Base-by-base conservation (phyloP, 2,888 invertebrate genomes). In the Cataglyphis altisquamis region DNA sequence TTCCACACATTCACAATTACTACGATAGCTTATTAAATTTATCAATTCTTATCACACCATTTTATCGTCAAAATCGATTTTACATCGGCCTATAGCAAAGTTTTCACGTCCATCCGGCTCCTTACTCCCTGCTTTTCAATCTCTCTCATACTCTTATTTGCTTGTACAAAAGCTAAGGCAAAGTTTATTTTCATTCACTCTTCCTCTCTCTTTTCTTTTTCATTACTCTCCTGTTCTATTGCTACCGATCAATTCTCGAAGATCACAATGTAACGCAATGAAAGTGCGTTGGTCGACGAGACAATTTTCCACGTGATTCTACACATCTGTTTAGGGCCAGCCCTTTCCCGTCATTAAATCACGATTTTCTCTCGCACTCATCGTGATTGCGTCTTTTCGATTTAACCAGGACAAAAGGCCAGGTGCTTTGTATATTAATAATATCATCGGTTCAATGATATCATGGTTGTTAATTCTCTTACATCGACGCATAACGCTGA, bases 101-200 rank as follows among this genome's bases (percentile, higher is more conserved):
- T 85, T 48, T 48, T 67, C 80, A 67, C 64, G 52, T 21, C 74
- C 32, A 80, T 64, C 41, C 60, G 25, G 41, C 29, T 36, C 29
- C 29, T n/a, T 64, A n/a, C 25, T 63, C 15, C 52, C 36, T 29
- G 41, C 3, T 15, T 18, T 36, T 64, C 57, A 32, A 48, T 66
- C 72, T 55, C 29, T 57, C 48, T 84, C 67, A 45, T 62, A 73
- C 52, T 68, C 74, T 68, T 68, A 32, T 73, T 62, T 84, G 91
- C 91, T 91, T 90, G 92, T 93, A 93, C 91, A 93, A 93, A 93
- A 92, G 91, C 93, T 93, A 93, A 93, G 93, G 93, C 93, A 93
- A 93, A 90, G 85, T 90, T 92, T 92, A 90, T 80, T 82, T 85
- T 32, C 83, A 75, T 55, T 81, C 72, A 68, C 62, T 77, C 63